Percentiles rank a stretch among this genome's conserved stretches.
Evolutionary conservation across 2,797 vertebrate species (phyloP).

Genomic region (Syndactyla subalaris): DNA sequence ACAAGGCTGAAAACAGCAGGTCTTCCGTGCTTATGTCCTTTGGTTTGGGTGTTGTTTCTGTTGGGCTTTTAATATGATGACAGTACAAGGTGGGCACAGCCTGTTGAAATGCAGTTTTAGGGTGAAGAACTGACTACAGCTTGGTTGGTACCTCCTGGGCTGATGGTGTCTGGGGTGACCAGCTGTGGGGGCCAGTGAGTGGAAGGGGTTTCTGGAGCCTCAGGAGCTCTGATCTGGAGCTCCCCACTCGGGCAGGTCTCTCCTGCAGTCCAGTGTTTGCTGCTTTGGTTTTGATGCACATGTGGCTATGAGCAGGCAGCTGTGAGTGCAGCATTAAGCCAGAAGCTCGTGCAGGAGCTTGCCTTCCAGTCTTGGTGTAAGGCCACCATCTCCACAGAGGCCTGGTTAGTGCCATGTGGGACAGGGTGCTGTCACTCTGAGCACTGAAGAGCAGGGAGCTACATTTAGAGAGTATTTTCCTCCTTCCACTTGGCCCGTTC

Average conservation of each 20-base stretch:
- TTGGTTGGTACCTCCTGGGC: background rate
- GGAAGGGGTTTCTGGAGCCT: background rate
- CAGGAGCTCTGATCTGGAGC: accelerated
- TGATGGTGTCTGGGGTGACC: background rate
- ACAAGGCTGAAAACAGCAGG: background rate
- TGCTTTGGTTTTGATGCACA: background rate
- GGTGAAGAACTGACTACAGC: background rate
- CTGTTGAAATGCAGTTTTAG: background rate
- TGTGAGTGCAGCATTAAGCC: background rate
- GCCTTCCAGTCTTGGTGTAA: background rate
- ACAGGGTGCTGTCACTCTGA: accelerated
- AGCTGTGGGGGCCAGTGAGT: background rate
- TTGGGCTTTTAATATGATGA: background rate
- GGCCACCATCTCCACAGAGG: background rate
- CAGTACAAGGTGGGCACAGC: background rate
- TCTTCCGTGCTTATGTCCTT: accelerated
- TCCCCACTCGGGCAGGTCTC: background rate
- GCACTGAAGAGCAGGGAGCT: background rate
- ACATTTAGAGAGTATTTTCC: background rate
- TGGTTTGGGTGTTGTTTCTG: background rate
- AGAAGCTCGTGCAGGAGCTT: background rate
- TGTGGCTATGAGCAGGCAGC: background rate
- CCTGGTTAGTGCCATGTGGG: background rate
- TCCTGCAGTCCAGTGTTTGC: background rate
- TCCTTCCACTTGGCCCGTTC: background rate